Evolutionary conservation across 2,113 vertebrate species (phyloP).

Genomic region (Chaenogobius annularis): DNA sequence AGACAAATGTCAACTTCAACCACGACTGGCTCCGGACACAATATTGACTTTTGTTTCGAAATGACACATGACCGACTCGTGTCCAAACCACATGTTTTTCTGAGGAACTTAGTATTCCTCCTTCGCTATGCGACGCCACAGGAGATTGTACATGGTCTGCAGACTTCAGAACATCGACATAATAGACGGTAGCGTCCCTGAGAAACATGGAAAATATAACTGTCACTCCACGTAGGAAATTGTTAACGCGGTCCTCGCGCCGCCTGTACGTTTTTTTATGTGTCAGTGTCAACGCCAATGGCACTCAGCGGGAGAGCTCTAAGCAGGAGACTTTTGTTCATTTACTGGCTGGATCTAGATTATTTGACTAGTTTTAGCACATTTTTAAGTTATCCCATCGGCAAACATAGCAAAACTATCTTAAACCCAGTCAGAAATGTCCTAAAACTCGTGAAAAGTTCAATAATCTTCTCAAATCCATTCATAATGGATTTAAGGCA

Average conservation of each 20-base stretch:
- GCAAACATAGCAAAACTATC: too few species aligned
- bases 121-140: not conserved
- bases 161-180: not conserved
- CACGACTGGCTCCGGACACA: not conserved
- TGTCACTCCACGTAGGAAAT: not conserved
- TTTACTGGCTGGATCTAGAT: too few species aligned
- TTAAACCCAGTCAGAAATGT: too few species aligned
- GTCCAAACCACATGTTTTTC: not conserved
- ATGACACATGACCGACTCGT: not conserved
- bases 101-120: not conserved
- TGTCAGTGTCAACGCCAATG: not conserved
- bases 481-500: too few species aligned
- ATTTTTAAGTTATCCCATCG: too few species aligned
- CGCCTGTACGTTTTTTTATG: not conserved
- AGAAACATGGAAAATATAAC: not conserved
- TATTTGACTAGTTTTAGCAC: too few species aligned
- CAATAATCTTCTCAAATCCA: too few species aligned
- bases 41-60: slow-evolving; percentile 2
- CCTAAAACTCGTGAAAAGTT: too few species aligned
- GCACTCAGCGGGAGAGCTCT: not conserved
- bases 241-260: not conserved
- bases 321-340: not conserved
- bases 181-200: not conserved
- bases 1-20: not conserved
- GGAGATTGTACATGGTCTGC: not conserved